Base-by-base conservation (phyloP, 2,797 vertebrate species). In the Podarcis siculus region DNA sequence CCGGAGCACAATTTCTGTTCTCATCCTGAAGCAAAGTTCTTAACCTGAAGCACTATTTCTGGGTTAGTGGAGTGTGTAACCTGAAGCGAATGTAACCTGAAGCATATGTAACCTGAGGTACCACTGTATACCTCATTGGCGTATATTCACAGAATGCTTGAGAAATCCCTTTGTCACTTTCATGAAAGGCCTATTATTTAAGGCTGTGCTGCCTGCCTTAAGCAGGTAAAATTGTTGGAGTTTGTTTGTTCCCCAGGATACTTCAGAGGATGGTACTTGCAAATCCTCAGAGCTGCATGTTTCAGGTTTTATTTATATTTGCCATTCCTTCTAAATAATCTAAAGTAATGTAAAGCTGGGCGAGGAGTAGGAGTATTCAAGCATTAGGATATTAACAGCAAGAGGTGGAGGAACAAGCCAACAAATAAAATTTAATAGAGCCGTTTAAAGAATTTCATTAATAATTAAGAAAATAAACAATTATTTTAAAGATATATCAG, bases 391-490 rank as follows among this genome's bases (percentile, higher is more conserved):
- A 88, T 90, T 76, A 55, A 86, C 32, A 79, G 37, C 83, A 90
- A 89, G 85, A 85, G 85, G 79, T 91, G 0, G 1, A 93, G 83
- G 85, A 93, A 88, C 87, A 94, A 39, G 66, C 66, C 86, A 86
- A 87, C 83, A 86, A 88, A 92, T 67, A n/a, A 92, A 90, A 89
- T 9, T 10, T 91, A 90, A 91, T 71, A 32, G 73, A 73, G 85
- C 71, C 72, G 88, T 92, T 94, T 91, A 93, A 89, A 83, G 78
- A 72, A 87, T 89, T 76, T 85, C 89, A 93, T 90, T 87, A 92
- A 92, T 91, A 91, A 92, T 92, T 95, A 92, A 93, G 75, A 87
- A 85, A 89, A 75, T 88, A 95, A 95, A 92, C 66, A 95, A 91
- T 88, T 91, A 55, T 35, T 35, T 32, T 90, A 83, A 42, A 90